Evolutionary conservation across 2,888 invertebrate species (phyloP).

Genomic region (Galeruca laticollis): DNA sequence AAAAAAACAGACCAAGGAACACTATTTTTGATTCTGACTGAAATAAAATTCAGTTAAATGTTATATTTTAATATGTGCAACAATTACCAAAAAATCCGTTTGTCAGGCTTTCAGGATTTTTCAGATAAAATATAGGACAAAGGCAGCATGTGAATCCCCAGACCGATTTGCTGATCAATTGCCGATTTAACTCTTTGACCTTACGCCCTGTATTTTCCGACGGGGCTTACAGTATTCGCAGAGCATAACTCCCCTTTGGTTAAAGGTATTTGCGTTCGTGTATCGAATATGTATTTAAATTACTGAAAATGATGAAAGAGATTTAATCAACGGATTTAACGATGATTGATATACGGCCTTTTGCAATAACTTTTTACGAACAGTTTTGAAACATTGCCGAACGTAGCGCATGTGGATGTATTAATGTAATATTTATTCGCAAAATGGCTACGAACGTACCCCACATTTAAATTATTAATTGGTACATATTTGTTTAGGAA

Average conservation of each 20-base stretch:
- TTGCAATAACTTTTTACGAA: slow-evolving; percentile 9
- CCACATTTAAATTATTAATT: not conserved
- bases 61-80: no score
- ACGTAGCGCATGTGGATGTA: not conserved
- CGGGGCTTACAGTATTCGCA: not conserved
- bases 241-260: slow-evolving; percentile 7
- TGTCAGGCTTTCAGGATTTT: no score
- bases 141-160: not conserved
- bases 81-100: no score
- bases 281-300: slow-evolving; percentile 16
- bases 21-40: no score
- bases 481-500: no score
- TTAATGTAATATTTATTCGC: not conserved
- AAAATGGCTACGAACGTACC: not conserved
- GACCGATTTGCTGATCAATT: not conserved
- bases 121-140: no score
- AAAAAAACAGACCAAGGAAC: no score
- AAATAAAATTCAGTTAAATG: no score
- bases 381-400: slow-evolving; percentile 4
- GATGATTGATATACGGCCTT: slow-evolving; percentile 11
- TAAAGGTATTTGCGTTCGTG: slow-evolving; percentile 6
- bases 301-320: slow-evolving; percentile 23
- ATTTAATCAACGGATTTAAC: slow-evolving; percentile 44
- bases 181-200: not conserved
- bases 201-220: slow-evolving; percentile 2